Base-by-base conservation (phyloP, 2,797 vertebrate species). In the Ceryle rudis region DNA sequence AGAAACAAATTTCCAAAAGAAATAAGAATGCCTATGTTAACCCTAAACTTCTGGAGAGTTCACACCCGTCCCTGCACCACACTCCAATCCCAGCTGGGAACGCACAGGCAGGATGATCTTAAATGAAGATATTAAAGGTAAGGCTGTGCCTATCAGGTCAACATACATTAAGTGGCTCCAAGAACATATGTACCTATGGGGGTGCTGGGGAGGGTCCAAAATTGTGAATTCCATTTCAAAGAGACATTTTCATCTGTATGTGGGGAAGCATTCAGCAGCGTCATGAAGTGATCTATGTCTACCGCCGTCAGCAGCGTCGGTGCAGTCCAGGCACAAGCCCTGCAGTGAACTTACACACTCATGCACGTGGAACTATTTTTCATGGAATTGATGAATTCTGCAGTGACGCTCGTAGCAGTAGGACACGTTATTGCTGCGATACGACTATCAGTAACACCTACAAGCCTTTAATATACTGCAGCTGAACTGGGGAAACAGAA, bases 391-490 rank as follows among this genome's bases (percentile, higher is more conserved):
- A 95, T 94, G 94, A 77, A 49, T 87, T 73, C 89, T 35, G 74
- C 86, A 55, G 65, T 3, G 28, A 42, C 11, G 58, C 22, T 52
- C 83, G 18, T 6, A 39, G 91, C 70, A 37, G 67, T 29, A 57
- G 82, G 57, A 89, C 78, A 73, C 90, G 58, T 93, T 61, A 64
- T 33, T 10, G 65, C 88, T 37, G 65, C 92, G 57, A 79, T 42
- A n/a, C 14, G 77, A 51, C 87, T 89, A 82, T 84, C 42, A 14
- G 83, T 16, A 86, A 87, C 96, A 95, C 95, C 96, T 91, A 79
- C 94, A 35, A 69, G 46, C 67, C 91, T 96, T 93, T 88, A 89
- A 94, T 64, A 86, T 92, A 74, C 93, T 67, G 65, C 88, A 81
- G 88, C 90, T 44, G 52, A 81, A 25, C 75, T 12, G 74, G 31